Evolutionary conservation across 2,113 vertebrate genomes (phyloP).

Genomic region (Brachyhypopomus occidentalis): DNA sequence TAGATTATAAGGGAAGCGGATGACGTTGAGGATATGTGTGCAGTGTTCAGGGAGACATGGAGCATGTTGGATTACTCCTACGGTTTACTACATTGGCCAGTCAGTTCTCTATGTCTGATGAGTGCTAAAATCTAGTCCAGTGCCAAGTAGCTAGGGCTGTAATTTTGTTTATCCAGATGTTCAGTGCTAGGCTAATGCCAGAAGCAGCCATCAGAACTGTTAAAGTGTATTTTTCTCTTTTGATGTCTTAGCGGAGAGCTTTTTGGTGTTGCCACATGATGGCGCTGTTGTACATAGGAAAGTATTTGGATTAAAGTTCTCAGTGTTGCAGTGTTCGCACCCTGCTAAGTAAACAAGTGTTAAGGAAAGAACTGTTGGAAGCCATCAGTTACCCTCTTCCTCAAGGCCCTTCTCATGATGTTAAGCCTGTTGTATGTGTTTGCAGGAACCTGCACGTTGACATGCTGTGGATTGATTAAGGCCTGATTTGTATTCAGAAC

Average conservation of each 20-base stretch:
- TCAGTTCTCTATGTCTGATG: slow-evolving; percentile 26
- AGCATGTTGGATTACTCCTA: slow-evolving; percentile 23
- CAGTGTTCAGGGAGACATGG: not conserved
- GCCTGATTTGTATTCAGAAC: no score
- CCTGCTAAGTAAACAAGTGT: slow-evolving; percentile 52
- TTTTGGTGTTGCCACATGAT: slow-evolving; percentile 49
- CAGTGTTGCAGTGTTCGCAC: slow-evolving; percentile 38
- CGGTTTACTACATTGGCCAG: slow-evolving; percentile 32
- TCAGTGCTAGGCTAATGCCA: not conserved
- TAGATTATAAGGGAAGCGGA: slow-evolving; percentile 57
- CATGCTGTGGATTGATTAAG: no score
- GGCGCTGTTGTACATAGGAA: slow-evolving; percentile 47
- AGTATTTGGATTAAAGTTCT: slow-evolving; percentile 36
- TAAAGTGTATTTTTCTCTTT: slow-evolving; percentile 38
- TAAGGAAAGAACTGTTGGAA: slow-evolving; percentile 25
- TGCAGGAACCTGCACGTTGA: no score
- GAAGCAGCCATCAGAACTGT: slow-evolving; percentile 9
- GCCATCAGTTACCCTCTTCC: not conserved
- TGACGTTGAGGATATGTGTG: slow-evolving; percentile 62
- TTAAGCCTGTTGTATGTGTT: not conserved
- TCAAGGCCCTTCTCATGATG: slow-evolving; percentile 27
- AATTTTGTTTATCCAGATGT: slow-evolving; percentile 44
- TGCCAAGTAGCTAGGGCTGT: slow-evolving; percentile 52
- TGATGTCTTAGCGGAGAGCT: slow-evolving; percentile 37
- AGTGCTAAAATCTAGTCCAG: slow-evolving; percentile 42